These are phyloP conservation scores for Cynaeus angustus DNA, from an alignment of 2,888 invertebrate genomes.

Conservation along the genomic window DNA sequence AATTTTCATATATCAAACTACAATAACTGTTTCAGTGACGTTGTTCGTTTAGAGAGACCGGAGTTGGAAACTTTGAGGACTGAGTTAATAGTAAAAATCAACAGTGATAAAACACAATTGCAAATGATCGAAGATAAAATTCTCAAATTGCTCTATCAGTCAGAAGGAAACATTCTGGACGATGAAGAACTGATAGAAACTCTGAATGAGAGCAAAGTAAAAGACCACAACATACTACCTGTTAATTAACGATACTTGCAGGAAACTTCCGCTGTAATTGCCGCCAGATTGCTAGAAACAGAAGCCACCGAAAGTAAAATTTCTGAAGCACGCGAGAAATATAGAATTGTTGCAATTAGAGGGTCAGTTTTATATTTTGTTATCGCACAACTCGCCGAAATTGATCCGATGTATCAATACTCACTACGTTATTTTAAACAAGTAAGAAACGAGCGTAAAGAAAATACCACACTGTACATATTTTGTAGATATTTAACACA, in stretches of 20 bases:
- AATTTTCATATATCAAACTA: background rate
- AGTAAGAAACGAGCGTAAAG: too few species aligned
- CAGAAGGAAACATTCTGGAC: constrained; percentile 93
- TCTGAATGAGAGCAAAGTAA: constrained; percentile 88
- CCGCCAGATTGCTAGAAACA: constrained; percentile 88
- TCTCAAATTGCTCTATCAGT: constrained; percentile 84
- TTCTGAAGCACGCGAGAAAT: constrained; percentile 89
- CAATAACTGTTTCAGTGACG: constrained; percentile 75
- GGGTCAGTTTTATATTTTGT: constrained; percentile 95
- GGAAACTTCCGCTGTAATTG: constrained; percentile 94
- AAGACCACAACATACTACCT: background rate
- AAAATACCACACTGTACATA: too few species aligned
- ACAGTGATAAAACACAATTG: constrained; percentile 88
- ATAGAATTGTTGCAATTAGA: constrained; percentile 88
- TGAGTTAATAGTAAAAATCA: constrained; percentile 89
- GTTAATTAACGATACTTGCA: constrained; percentile 61
- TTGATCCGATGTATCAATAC: constrained; percentile 98
- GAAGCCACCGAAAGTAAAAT: constrained; percentile 91
- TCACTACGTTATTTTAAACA: constrained; percentile 92
- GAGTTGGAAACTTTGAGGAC: constrained; percentile 88
- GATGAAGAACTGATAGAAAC: constrained; percentile 95
- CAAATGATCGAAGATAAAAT: constrained; percentile 94
- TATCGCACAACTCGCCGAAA: constrained; percentile 89
- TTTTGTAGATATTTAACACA: constrained; percentile 81
- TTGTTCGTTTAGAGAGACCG: constrained; percentile 92